Evolutionary conservation across 2,888 invertebrate genomes (phyloP), one percentile per base, ranked within the genome.

Genomic region (Pammene aurita): DNA sequence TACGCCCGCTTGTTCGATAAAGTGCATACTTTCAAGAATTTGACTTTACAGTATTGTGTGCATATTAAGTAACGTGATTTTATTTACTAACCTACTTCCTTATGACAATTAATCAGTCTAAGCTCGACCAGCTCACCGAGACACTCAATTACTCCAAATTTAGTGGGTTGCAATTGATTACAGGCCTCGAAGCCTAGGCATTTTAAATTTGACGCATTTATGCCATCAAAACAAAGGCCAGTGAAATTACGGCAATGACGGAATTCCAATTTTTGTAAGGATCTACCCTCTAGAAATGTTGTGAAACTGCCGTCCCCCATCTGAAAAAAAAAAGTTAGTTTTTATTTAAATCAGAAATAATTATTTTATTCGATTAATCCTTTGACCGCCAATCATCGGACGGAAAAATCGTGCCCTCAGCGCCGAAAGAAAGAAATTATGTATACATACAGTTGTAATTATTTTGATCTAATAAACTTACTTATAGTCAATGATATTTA

Each of bases 91-190:
- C 16, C 16, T n/a, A 16, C 11, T 9, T 56, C 50, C 13, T 26
- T 26, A 13, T 50, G 18, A 11, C 11, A 18, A 10, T 18, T 11
- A 11, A 11, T 9, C 26, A 50, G 11, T 50, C 11, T 50, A 2
- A 56, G 16, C 11, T 38, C 56, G 2, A n/a, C 10, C 38, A 56
- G 16, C 5, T 38, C 11, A 16, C 14, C 38, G 2, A 38, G 16
- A 13, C 16, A 34, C 10, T 56, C 56, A 5, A 16, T n/a, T 1
- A n/a, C n/a, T 35, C 34, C 34, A 38, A 38, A 7, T 48, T 18
- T 0, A 13, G 95, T 16, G n/a, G 41, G 16, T 11, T 16, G 56
- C 7, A 38, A 56, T 14, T 11, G 14, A 2, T 6, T 14, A 41
- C 56, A 56, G 6, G 7, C 16, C 11, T 16, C 11, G 6, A 56